Percentiles rank a stretch among this genome's conserved stretches.
Evolutionary conservation across 37 sponge, comb jelly and placozoan genomes (phyloP).

Genomic region (Chondrosia reniformis): DNA sequence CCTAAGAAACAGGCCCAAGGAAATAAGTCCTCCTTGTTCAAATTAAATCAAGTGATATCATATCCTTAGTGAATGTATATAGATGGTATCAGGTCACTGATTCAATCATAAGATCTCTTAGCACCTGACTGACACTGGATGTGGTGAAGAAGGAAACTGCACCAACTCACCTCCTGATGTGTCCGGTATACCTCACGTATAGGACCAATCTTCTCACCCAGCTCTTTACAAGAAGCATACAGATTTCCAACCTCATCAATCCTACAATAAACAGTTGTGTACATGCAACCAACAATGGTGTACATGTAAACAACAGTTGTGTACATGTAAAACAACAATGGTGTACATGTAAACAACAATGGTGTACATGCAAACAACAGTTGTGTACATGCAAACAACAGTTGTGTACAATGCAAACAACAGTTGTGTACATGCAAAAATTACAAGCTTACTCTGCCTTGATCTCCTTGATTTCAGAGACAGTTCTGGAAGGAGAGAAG

Average conservation of each 20-base stretch:
- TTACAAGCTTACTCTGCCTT: constrained; percentile 29
- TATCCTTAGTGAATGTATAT: no score
- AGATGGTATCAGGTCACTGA: no score
- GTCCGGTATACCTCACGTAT: constrained; percentile 68
- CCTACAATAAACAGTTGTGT: not conserved
- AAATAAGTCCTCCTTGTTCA: no score
- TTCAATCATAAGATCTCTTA: not conserved
- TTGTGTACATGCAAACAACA: not conserved
- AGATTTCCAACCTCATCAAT: constrained; percentile 55
- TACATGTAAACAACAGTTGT: not conserved
- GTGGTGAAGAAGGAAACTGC: no score
- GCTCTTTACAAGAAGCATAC: constrained; percentile 52
- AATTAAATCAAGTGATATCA: no score
- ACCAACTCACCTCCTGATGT: constrained; percentile 54
- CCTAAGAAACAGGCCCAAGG: no score
- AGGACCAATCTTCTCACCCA: constrained; percentile 59
- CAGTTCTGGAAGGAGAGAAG: constrained; percentile 12
- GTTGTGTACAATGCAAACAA: not conserved
- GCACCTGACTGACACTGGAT: not conserved
- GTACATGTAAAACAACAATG: not conserved
- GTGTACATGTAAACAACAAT: not conserved
- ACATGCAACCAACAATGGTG: not conserved
- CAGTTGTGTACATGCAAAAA: not conserved
- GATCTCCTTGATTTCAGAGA: constrained; percentile 36
- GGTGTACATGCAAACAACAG: not conserved